Conservation (phyloP, 2,888 invertebrate species). For the Diogma glabrata region DNA sequence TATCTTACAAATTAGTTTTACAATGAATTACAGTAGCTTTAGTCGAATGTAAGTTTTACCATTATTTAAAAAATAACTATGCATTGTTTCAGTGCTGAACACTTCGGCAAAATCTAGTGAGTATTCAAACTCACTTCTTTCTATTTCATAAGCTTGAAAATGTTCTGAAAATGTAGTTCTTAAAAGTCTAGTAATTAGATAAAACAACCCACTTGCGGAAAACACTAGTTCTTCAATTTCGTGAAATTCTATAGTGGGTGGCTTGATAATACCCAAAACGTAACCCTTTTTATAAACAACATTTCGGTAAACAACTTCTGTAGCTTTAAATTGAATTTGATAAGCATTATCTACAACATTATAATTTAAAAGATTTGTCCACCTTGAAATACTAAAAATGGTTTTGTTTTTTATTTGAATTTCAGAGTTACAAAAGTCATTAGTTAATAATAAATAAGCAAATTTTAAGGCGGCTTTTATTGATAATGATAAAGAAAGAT, state of each 20-base stretch:
- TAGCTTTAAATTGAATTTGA: neutral
- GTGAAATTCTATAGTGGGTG: neutral
- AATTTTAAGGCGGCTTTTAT: conserved; percentile 11
- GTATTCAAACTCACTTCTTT: no score
- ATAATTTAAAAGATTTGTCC: neutral
- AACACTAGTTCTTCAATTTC: neutral
- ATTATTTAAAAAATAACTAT: no score
- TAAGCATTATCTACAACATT: neutral
- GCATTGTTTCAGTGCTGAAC: no score
- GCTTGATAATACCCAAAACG: no score
- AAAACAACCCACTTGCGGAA: neutral
- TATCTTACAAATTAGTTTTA: no score
- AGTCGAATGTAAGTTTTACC: no score
- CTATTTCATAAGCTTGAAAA: no score
- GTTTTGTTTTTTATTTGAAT: neutral
- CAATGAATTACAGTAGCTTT: no score
- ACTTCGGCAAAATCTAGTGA: no score
- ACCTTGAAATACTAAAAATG: no score
- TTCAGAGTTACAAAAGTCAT: neutral
- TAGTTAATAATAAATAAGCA: conserved; percentile 4
- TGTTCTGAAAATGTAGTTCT: neutral
- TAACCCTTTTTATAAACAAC: no score
- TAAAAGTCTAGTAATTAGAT: neutral
- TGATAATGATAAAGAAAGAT: conserved; percentile 10
- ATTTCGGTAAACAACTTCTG: neutral